These are phyloP conservation scores for Xyrichtys novacula DNA, from an alignment of 2,797 vertebrate genomes.

Conservation along the genomic window DNA sequence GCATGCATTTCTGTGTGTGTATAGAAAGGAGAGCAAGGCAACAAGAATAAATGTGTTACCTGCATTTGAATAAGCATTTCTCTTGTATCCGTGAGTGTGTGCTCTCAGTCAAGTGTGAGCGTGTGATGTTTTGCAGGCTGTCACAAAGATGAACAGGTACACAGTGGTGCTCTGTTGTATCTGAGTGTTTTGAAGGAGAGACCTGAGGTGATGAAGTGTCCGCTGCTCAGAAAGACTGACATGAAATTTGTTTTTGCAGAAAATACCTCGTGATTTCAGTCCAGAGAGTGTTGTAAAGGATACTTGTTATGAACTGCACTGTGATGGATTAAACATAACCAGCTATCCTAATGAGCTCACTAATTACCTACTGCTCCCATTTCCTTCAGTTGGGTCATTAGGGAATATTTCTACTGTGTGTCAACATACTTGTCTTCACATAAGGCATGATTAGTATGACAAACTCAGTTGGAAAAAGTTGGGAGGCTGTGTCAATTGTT, in stretches of 20 bases:
- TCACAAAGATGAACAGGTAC: conserved; percentile 45
- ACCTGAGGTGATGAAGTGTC: conserved; percentile 38
- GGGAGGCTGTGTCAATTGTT: no score
- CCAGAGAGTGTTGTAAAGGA: background rate
- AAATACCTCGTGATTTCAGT: conserved; percentile 22
- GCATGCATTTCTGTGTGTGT: conserved; percentile 1
- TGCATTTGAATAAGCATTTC: background rate
- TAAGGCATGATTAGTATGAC: background rate
- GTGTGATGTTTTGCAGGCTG: conserved; percentile 31
- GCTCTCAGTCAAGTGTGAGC: background rate
- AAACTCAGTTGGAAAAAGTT: background rate
- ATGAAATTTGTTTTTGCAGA: conserved; percentile 1
- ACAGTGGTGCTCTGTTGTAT: conserved; percentile 17
- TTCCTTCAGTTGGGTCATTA: conserved; percentile 28
- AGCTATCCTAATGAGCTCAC: conserved; percentile 24
- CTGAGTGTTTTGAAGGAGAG: conserved; percentile 1
- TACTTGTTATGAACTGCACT: background rate
- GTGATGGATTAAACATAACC: conserved; percentile 23
- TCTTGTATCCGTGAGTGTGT: background rate
- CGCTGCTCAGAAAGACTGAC: conserved; percentile 15
- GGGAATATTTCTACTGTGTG: background rate
- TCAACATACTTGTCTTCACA: conserved; percentile 12
- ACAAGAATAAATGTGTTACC: background rate
- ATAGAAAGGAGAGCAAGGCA: background rate
- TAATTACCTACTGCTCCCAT: conserved; percentile 32